Evolutionary conservation across 2,797 vertebrate species (phyloP), one percentile per base, ranked within the genome.

Genomic region (Heterohyrax brucei): DNA sequence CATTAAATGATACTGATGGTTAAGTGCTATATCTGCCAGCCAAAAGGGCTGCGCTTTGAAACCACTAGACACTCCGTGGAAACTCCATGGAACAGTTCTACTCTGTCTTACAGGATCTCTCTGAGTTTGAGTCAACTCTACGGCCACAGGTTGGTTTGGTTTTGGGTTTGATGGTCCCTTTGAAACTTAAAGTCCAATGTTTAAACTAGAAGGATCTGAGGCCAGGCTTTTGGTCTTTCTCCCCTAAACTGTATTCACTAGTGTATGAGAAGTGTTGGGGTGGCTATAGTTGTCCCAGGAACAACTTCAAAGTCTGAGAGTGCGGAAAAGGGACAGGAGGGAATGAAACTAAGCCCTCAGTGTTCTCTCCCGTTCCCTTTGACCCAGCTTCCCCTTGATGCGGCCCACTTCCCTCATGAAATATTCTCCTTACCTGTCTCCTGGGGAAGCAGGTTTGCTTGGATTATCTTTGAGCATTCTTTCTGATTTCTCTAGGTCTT

Each of bases 391-490:
- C 59, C 18, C n/a, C 16, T 85, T 72, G 50, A 9, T 76, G 64
- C 22, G 19, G 18, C 30, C 73, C 16, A 18, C 16, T 48, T 79
- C n/a, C 21, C 7, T 70, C 78, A 89, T 78, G 89, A 96, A 87
- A 95, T 46, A 75, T 93, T 39, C 33, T 39, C 50, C 50, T 53
- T 61, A 62, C 46, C 70, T 62, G 2, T 93, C n/a, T 84, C 56
- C 61, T 59, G 14, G 59, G 72, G 94, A 97, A 96, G 26, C 48
- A 53, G 86, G 75, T 14, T 56, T 33, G 89, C 77, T 94, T 66
- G 30, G 30, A 33, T 81, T 91, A n/a, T 87, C 56, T 89, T 48
- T 94, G 81, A 77, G 21, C n/a, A 68, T 70, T 70, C 84, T 78
- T 39, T 80, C 53, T 73, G 16, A n/a, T 89, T 91, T 89, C 72